These are phyloP conservation scores for Hippocampus abdominalis DNA, from an alignment of 2,113 vertebrate species.

Conservation along the genomic window DNA sequence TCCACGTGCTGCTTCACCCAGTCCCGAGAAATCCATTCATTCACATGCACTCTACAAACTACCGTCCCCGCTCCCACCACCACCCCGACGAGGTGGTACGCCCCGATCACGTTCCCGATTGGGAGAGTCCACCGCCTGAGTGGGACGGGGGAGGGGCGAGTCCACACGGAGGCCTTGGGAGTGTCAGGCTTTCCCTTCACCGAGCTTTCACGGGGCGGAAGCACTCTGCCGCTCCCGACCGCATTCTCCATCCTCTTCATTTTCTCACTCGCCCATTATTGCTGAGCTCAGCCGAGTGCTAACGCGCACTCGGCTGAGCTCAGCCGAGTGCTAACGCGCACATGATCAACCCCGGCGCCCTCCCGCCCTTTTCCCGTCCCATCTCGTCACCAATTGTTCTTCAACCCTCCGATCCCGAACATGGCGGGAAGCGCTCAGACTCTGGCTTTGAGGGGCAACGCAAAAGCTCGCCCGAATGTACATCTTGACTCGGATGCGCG, in stretches of 20 bases:
- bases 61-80: not conserved
- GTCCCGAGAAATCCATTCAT: not conserved
- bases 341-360: conserved; percentile 54
- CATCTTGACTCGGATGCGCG: not conserved
- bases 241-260: conserved; percentile 49
- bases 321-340: conserved; percentile 52
- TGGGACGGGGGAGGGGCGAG: not conserved
- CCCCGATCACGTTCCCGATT: conserved; percentile 14
- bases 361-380: conserved; percentile 2
- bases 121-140: conserved; percentile 20
- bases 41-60: too few species aligned
- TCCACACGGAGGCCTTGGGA: not conserved
- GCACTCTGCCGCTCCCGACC: conserved; percentile 53
- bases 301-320: too few species aligned
- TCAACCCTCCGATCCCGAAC: not conserved
- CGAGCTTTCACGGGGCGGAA: conserved; percentile 36
- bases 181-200: not conserved
- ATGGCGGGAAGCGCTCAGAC: not conserved
- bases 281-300: conserved; percentile 72
- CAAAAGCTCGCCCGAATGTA: not conserved
- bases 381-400: conserved; percentile 6
- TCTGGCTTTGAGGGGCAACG: not conserved
- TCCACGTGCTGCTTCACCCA: not conserved
- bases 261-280: conserved; percentile 48
- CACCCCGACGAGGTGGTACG: conserved; percentile 1